Evolutionary conservation across 2,888 invertebrate genomes (phyloP), one percentile per base, ranked within the genome.

Genomic region (Watsonalla cultraria): DNA sequence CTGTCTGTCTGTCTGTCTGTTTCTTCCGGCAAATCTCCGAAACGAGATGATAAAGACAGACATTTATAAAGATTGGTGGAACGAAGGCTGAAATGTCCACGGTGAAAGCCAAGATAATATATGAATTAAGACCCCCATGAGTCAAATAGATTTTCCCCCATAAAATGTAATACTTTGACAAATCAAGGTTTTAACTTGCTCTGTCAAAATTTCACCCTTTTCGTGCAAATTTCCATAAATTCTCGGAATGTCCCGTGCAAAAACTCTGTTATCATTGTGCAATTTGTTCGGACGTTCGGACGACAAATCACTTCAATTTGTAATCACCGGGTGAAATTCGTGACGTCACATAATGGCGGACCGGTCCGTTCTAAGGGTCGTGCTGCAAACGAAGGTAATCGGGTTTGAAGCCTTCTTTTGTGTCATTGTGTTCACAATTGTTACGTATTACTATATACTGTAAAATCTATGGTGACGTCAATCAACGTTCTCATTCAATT

Each of bases 271-370:
- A 49, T 49, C 49, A 49, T 49, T 49, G 49, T 49, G 49, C 49
- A 14, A 15, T 49, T 49, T 49, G 49, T 37, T 57, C 54, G 57
- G 56, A 56, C 55, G 55, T 70, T 62, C n/a, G n/a, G n/a, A n/a
- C n/a, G n/a, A 70, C 71, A 70, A 70, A 70, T 70, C 62, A 58
- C 52, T 50, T 51, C 60, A 59, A 70, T 70, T 68, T 65, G 57
- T 66, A 58, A 59, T 56, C 49, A 59, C 61, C 57, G 60, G 60
- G 57, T 55, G 47, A 54, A 70, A 70, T 65, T 61, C 54, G 58
- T 57, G 54, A 56, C 49, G 49, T 49, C 15, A 51, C 34, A 33
- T 34, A 39, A 35, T 49, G 11, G 15, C 8, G 42, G 42, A 42
- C 42, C 11, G 42, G 42, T 42, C 11, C 42, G 11, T 42, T 42